phyloP scores from a whole-genome alignment of 1,140 invertebrate species.

The Achatina immaculata region DNA sequence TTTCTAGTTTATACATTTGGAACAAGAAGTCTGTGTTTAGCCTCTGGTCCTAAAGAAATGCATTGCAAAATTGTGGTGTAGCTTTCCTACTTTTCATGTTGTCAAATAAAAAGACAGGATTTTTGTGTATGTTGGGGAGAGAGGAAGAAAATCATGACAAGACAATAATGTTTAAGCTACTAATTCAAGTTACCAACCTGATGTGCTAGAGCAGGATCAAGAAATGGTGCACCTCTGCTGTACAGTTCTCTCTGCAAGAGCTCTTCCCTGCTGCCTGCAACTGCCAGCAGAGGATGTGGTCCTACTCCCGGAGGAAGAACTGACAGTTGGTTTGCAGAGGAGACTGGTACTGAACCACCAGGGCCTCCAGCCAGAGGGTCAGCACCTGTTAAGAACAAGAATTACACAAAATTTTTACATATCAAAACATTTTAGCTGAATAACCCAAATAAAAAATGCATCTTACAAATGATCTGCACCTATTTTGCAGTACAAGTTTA shows the following conservation, averaged over 20 bases:
- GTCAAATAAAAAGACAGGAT: no score
- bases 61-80: no score
- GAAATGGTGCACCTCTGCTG: conserved; percentile 80
- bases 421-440: no score
- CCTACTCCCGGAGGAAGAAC: conserved; percentile 29
- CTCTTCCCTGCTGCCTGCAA: conserved; percentile 61
- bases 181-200: conserved; percentile 73
- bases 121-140: no score
- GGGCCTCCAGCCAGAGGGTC: conserved; percentile 20
- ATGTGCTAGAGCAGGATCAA: conserved; percentile 83
- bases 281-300: conserved; percentile 72
- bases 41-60: no score
- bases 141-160: no score
- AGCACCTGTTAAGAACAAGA: not conserved
- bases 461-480: not conserved
- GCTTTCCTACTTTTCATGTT: no score
- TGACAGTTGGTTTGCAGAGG: conserved; percentile 3
- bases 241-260: conserved; percentile 78
- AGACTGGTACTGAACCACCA: conserved; percentile 3
- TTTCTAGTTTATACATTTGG: no score
- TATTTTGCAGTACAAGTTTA: not conserved
- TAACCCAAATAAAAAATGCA: no score
- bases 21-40: no score
- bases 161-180: not conserved
- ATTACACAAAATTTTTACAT: not conserved